Percentiles rank a stretch among this genome's conserved stretches.
phyloP scores from a whole-genome alignment of 1,140 invertebrate species.

The Tyrophagus putrescentiae region DNA sequence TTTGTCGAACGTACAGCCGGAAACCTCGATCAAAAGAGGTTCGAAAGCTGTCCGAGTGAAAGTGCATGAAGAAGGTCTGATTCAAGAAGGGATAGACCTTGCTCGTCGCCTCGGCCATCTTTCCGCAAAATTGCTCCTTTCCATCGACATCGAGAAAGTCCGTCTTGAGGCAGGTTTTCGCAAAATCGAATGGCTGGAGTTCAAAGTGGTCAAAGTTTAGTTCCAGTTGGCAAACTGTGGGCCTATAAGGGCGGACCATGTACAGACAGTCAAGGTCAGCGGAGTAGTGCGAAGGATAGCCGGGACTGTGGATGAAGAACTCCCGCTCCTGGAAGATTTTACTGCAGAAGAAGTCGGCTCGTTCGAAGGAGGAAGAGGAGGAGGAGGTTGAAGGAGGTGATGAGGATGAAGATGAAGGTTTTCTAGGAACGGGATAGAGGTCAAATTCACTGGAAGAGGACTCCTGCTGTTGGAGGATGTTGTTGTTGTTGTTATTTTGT shows the following conservation, averaged over 20 bases:
- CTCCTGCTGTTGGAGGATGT: too few species aligned
- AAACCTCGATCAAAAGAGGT: conserved; percentile 18
- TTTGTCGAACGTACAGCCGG: conserved; percentile 15
- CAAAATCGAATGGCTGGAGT: conserved; percentile 22
- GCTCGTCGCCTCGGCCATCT: neutral
- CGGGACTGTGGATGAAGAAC: conserved; percentile 26
- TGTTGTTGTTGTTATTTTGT: too few species aligned
- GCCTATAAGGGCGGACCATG: conserved; percentile 15
- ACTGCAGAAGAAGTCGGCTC: conserved; percentile 19
- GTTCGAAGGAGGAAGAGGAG: too few species aligned
- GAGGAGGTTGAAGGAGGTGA: neutral
- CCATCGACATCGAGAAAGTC: conserved; percentile 28
- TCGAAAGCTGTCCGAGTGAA: conserved; percentile 16
- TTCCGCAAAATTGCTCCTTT: conserved; percentile 25
- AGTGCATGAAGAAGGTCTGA: conserved; percentile 20
- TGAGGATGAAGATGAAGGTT: neutral
- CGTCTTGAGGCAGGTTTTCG: conserved; percentile 14
- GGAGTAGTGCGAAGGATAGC: conserved; percentile 26
- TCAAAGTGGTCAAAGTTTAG: conserved; percentile 26
- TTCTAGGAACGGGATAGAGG: too few species aligned
- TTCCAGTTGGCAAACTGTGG: conserved; percentile 26
- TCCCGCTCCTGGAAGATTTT: conserved; percentile 23
- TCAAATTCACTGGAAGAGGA: too few species aligned
- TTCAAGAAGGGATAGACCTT: conserved; percentile 13
- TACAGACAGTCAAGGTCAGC: conserved; percentile 26